phyloP scores from a whole-genome alignment of 1,140 invertebrate species.

The Lasaia peninsularis region DNA sequence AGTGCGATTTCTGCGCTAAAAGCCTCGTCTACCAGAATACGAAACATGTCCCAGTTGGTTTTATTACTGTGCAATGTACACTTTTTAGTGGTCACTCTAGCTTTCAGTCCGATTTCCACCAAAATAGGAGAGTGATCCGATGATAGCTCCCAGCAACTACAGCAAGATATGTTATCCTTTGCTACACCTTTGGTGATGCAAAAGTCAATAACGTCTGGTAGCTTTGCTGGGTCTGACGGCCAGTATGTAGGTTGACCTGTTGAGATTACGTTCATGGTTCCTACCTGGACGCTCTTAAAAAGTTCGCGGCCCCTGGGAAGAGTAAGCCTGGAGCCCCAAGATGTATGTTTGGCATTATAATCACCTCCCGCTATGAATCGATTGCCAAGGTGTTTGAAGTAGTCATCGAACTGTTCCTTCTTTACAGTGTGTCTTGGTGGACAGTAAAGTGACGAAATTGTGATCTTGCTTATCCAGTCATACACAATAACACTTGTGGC shows the following conservation, averaged over 20 bases:
- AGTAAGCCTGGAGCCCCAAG: conserved; percentile 37
- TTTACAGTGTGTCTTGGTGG: conserved; percentile 35
- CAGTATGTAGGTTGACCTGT: conserved; percentile 40
- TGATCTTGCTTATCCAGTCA: conserved; percentile 24
- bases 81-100: background rate
- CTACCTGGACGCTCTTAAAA: conserved; percentile 18
- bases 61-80: background rate
- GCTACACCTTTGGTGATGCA: background rate
- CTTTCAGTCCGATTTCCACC: background rate
- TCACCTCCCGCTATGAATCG: conserved; percentile 50
- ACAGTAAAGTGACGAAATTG: conserved; percentile 45
- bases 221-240: conserved; percentile 42
- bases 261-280: conserved; percentile 23
- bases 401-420: conserved; percentile 29
- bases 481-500: conserved; percentile 36
- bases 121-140: background rate
- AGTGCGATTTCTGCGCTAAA: background rate
- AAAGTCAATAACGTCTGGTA: conserved; percentile 40
- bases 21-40: no score
- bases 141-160: background rate
- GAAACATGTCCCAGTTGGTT: conserved; percentile 8
- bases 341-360: conserved; percentile 45
- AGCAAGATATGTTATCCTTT: conserved; percentile 5
- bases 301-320: conserved; percentile 33
- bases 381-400: conserved; percentile 43